phyloP scores from a whole-genome alignment of 2,113 vertebrate species.

The Grallaria varia region DNA sequence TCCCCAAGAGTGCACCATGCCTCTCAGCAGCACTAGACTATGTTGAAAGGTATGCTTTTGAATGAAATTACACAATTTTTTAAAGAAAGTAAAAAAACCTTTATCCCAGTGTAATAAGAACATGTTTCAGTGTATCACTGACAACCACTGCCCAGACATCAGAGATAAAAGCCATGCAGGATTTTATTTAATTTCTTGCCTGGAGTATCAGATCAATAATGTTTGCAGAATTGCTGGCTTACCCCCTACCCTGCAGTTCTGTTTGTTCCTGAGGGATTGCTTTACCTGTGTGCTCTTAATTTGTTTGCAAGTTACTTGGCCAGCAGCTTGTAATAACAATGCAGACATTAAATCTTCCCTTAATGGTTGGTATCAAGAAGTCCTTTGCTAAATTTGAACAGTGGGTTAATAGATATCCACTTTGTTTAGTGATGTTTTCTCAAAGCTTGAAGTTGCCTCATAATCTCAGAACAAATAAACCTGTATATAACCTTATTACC shows the following conservation, averaged over 20 bases:
- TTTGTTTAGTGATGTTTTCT: background rate
- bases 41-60: background rate
- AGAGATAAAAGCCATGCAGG: background rate
- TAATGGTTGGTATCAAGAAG: background rate
- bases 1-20: background rate
- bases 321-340: background rate
- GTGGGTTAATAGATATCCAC: background rate
- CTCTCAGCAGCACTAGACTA: background rate
- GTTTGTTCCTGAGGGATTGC: background rate
- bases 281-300: background rate
- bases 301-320: background rate
- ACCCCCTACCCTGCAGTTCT: background rate
- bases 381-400: background rate
- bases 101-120: background rate
- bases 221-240: background rate
- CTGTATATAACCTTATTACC: background rate
- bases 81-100: background rate
- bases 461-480: background rate
- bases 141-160: background rate
- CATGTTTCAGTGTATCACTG: background rate
- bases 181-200: background rate
- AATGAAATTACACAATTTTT: background rate
- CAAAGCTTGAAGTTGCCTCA: background rate
- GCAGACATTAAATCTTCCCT: background rate
- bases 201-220: background rate